Base-by-base conservation (phyloP, 2,888 invertebrate genomes). In the Aleiodes alternator region DNA sequence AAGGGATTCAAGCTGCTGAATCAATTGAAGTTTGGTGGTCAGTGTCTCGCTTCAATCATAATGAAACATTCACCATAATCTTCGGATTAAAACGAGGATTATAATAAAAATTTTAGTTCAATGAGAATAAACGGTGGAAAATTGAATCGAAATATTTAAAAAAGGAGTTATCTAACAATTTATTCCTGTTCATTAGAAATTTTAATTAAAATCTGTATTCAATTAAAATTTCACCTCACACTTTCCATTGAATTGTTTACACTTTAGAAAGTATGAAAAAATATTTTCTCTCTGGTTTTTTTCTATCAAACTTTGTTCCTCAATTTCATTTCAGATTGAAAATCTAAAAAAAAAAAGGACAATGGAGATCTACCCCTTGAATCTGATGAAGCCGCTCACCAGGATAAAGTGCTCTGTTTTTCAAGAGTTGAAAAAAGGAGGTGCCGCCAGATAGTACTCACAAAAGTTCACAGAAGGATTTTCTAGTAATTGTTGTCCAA, bases 361-460 rank as follows among this genome's bases (percentile, higher is more conserved):
- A 23, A 64, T 48, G 43, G 43, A 23, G 23, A 23, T 23, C 1
- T 43, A 43, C 64, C n/a, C 43, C 48, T 48, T 64, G 64, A 64
- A 48, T 64, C 48, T 11, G 64, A 64, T 43, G 48, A 48, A 23
- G 43, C 43, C 43, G 14, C 43, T 23, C 43, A 34, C 9, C 43
- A 43, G 16, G 48, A 64, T 48, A 9, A 23, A 64, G 64, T 64
- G 64, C 43, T 64, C 34, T 64, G 4, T 43, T 43, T 43, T 43
- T 43, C 43, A 9, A 7, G 43, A 43, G 43, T 43, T 16, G 23
- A 64, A 48, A 64, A 48, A 16, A 64, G 14, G 48, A 48, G 34
- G 64, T 43, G 43, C 64, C 16, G 8, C 23, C 43, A 23, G 14
- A 43, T 4, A 23, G 64, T 64, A 23, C 48, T 11, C 64, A 16